Evolutionary conservation across 92 coral and sea anemone genomes (phyloP).

Genomic region (Porites divaricata): DNA sequence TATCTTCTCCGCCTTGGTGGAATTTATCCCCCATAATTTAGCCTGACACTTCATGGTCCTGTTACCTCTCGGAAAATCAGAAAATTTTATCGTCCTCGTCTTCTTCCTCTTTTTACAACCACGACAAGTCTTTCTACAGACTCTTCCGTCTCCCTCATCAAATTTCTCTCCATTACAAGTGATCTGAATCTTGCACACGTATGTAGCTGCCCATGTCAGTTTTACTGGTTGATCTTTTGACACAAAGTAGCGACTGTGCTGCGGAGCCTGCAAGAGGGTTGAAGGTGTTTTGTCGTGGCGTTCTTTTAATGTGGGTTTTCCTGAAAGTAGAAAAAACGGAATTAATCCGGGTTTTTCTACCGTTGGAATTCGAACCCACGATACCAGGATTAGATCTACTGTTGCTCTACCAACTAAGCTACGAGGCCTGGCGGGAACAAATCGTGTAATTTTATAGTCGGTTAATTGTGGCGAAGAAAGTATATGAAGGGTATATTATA

Average conservation of each 20-base stretch:
- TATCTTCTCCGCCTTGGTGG: background rate
- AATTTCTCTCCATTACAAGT: conserved; percentile 22
- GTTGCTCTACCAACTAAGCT: no score
- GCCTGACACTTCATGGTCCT: conserved; percentile 5
- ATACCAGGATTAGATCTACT: no score
- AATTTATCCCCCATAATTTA: conserved; percentile 10
- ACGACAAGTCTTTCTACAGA: conserved; percentile 17
- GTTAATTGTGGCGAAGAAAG: no score
- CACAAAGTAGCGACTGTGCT: conserved; percentile 8
- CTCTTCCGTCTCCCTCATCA: background rate
- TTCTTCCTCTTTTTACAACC: background rate
- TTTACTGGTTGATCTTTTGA: background rate
- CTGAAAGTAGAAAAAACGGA: background rate
- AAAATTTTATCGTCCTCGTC: background rate
- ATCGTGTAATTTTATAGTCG: no score
- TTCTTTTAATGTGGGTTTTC: background rate
- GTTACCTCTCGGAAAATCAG: background rate
- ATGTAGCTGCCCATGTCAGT: conserved; percentile 7
- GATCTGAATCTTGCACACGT: conserved; percentile 25
- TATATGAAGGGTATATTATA: no score
- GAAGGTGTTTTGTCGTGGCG: background rate
- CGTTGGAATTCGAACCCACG: no score
- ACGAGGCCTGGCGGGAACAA: no score
- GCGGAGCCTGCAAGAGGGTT: background rate
- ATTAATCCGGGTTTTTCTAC: no score